Evolutionary conservation across 2,797 vertebrate species (phyloP).

Genomic region (Gobionotothen gibberifrons): DNA sequence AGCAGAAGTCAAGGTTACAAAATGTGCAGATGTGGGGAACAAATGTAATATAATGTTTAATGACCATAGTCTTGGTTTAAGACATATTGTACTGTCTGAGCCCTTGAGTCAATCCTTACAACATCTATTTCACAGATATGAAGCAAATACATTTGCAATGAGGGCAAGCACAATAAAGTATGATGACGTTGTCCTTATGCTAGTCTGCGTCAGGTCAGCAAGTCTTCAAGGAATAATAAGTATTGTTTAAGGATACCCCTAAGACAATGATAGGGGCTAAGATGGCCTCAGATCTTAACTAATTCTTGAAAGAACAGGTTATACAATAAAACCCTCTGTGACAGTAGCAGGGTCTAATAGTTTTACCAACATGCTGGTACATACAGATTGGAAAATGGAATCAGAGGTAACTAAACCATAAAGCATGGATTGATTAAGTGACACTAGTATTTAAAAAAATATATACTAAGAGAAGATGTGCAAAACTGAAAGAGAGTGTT

Average conservation of each 20-base stretch:
- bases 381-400: background rate
- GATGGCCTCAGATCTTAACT: background rate
- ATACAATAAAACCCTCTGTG: background rate
- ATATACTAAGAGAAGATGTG: background rate
- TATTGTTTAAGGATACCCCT: background rate
- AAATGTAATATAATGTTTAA: background rate
- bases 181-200: background rate
- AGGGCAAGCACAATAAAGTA: background rate
- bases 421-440: background rate
- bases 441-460: background rate
- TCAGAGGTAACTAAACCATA: background rate
- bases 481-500: background rate
- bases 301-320: background rate
- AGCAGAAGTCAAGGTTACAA: background rate
- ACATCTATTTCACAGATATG: background rate
- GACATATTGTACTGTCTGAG: background rate
- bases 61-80: slow-evolving; percentile 1
- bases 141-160: background rate
- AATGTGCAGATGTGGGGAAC: background rate
- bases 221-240: background rate
- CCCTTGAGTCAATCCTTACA: background rate
- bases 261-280: background rate
- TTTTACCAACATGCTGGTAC: background rate
- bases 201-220: background rate
- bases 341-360: background rate